Percentiles rank a stretch among this genome's conserved stretches.
Conservation (phyloP, 2,888 invertebrate species). For the Gerris lacustris region DNA sequence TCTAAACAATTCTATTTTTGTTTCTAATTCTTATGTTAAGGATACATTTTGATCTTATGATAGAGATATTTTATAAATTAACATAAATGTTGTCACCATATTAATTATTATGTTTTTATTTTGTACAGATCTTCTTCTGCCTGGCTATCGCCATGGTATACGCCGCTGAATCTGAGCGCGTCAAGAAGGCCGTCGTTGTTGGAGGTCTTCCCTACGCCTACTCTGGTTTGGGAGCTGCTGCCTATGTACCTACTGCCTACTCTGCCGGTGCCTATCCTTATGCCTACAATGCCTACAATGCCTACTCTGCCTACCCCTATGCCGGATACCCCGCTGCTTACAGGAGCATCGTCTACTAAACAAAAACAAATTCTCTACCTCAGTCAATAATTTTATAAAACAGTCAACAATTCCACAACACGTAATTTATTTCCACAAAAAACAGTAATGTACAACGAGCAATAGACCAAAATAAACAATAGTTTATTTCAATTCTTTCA, state of each 20-base stretch:
- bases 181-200: constrained; percentile 23
- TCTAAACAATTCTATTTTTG: too few species aligned
- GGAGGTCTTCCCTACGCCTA: constrained; percentile 23
- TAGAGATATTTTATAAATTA: too few species aligned
- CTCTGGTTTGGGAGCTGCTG: constrained; percentile 16
- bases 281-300: constrained; percentile 21
- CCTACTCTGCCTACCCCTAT: constrained; percentile 14
- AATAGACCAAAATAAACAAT: too few species aligned
- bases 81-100: too few species aligned
- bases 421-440: too few species aligned
- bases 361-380: background rate
- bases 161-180: constrained; percentile 23
- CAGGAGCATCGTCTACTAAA: constrained; percentile 5
- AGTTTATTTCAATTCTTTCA: too few species aligned
- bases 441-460: too few species aligned
- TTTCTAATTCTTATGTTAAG: too few species aligned
- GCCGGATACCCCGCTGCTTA: background rate
- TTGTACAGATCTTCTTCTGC: background rate
- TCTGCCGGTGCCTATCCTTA: background rate
- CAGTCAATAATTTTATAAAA: too few species aligned
- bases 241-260: constrained; percentile 8
- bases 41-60: too few species aligned
- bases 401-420: too few species aligned
- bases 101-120: too few species aligned
- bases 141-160: constrained; percentile 14